Evolutionary conservation across 2,113 vertebrate species (phyloP).

Genomic region (Drymodes brunneopygia): DNA sequence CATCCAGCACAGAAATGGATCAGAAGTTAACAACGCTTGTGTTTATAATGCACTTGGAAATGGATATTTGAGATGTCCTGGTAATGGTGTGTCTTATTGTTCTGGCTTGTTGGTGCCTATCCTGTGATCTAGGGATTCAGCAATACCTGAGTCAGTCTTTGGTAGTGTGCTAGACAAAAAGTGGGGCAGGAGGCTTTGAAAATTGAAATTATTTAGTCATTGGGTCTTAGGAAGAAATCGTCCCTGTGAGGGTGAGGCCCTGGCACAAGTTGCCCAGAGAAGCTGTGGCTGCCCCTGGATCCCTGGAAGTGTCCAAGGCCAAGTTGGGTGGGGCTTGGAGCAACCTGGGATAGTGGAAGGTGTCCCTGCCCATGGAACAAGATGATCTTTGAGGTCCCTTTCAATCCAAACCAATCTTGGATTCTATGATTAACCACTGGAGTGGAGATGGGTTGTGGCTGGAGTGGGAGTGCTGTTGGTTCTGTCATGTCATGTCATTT

Average conservation of each 20-base stretch:
- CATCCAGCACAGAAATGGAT: slow-evolving; percentile 7
- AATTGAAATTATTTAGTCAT: background rate
- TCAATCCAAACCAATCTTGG: background rate
- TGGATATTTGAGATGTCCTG: background rate
- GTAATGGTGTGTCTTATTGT: background rate
- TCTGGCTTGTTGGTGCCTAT: background rate
- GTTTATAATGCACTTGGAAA: background rate
- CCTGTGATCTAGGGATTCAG: background rate
- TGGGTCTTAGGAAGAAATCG: background rate
- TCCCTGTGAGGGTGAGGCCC: background rate
- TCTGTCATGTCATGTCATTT: too few species aligned
- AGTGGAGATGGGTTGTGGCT: background rate
- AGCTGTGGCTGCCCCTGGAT: background rate
- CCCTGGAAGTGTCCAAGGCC: background rate
- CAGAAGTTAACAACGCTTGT: slow-evolving; percentile 5
- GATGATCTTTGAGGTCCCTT: background rate
- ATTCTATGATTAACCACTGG: background rate
- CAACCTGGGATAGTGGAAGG: fast-evolving
- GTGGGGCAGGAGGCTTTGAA: background rate
- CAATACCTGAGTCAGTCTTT: background rate
- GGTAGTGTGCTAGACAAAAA: background rate
- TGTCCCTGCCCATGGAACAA: background rate
- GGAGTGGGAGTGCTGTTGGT: background rate
- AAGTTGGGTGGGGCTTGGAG: fast-evolving
- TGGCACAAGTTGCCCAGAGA: background rate